Evolutionary conservation across 2,888 invertebrate species (phyloP), one percentile per base, ranked within the genome.

Genomic region (Griposia aprilina): DNA sequence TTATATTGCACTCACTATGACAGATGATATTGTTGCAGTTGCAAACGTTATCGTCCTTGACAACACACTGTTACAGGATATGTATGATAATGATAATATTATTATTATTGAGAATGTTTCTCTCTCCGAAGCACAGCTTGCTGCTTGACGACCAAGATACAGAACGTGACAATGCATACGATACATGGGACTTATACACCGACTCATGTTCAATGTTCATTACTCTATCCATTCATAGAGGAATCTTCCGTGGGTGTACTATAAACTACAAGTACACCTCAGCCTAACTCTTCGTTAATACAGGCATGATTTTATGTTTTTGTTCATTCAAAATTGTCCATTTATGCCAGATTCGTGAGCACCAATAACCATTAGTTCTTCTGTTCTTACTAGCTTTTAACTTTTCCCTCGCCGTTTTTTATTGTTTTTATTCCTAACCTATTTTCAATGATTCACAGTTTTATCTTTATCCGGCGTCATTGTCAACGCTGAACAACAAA

Each of bases 81-180:
- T 55, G 20, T 8, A 57, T 45, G 41, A 57, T 65, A 48, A 11
- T 20, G 17, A 55, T 60, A 60, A 36, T 17, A 55, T 55, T 36
- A 52, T 36, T 69, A 55, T 7, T 41, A 26, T 63, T 80, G 48
- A 62, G 41, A 57, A 67, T 45, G n/a, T 41, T 50, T 15, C n/a
- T 41, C 26, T 50, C 57, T 63, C 41, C 20, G 41, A 45, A 30
- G 52, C 45, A 45, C 45, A 69, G 68, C 60, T 73, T 23, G 63
- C 45, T 65, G 68, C 60, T 73, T 23, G 63, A 65, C 45, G 48
- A 55, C 3, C 20, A 55, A 57, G 59, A 26, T 48, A 41, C 48
- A 52, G 52, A 68, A 72, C 82, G 82, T 81, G 85, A 69, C 57
- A 52, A 57, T 68, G 71, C 67, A 85, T 74, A 74, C 55, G 60